These are phyloP conservation scores for Canis aureus DNA, from an alignment of 2,113 vertebrate genomes.

Conservation along the genomic window DNA sequence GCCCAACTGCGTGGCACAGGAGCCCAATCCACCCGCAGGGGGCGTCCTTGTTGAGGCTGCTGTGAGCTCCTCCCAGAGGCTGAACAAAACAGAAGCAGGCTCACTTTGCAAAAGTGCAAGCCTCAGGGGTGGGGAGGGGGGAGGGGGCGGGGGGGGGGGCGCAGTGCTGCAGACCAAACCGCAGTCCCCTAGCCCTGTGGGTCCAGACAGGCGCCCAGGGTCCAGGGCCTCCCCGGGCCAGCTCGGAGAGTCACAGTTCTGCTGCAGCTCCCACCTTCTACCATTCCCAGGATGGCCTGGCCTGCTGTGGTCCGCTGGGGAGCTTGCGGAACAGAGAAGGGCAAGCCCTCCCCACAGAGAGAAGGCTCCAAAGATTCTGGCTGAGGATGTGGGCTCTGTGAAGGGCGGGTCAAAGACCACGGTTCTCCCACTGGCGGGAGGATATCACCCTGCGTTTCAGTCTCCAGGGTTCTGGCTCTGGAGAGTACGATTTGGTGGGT, in stretches of 20 bases:
- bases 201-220: neutral
- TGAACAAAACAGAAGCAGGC: neutral
- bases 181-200: neutral
- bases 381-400: neutral
- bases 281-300: neutral
- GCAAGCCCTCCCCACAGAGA: neutral
- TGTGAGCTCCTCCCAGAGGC: neutral
- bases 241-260: too few relatives aligned
- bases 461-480: too few relatives aligned
- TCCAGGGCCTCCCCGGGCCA: neutral
- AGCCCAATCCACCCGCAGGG: fast-evolving
- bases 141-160: fast-evolving
- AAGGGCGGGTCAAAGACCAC: neutral
- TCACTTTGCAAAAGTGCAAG: fast-evolving
- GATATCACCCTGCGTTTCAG: neutral
- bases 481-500: too few relatives aligned
- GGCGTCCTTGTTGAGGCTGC: fast-evolving
- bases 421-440: neutral
- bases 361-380: neutral
- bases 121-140: neutral
- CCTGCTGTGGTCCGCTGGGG: neutral
- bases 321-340: neutral
- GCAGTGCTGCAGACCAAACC: fast-evolving
- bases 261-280: too few relatives aligned
- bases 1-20: fast-evolving